Evolutionary conservation across 2,113 vertebrate species (phyloP), one percentile per base, ranked within the genome.

Genomic region (Cnemophilus loriae): DNA sequence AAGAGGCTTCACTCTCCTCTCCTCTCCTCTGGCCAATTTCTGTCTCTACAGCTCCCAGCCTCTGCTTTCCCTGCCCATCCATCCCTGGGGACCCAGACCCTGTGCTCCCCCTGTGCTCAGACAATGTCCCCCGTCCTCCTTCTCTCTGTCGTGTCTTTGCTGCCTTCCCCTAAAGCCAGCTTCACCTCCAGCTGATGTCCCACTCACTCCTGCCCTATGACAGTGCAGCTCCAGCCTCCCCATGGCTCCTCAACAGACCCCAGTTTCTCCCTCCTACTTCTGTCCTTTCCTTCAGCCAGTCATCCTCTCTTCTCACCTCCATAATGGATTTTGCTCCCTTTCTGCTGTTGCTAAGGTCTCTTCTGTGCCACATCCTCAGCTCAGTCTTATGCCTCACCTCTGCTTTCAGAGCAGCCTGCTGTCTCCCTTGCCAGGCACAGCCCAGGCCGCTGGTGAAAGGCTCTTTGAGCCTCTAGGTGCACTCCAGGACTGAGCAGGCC

Each of bases 401-500:
- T 39, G 41, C 56, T 42, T n/a, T 42, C 41, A 14, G 70, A 71
- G 63, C 55, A 15, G 35, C 41, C 33, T 7, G 67, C 61, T 9
- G 42, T 56, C 74, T 50, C 39, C 44, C 19, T 5, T 6, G 55
- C 24, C 59, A 16, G 60, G 46, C 39, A 6, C 39, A 33, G 71
- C 50, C 68, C 4, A 0, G 16, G 71, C 76, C 4, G 49, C 67
- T 5, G 77, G 21, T 23, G 33, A 44, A 60, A 28, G 59, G 47
- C 55, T 81, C 60, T 44, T 3, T 1, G 18, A 90, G 70, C 57
- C 79, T 26, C 50, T 0, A 70, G 32, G 75, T 42, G 13, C 5
- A 0, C 44, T 41, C 33, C 80, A 15, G 52, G n/a, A 6, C 28
- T 2, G 2, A 47, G 71, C 6, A 1, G 70, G 56, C 0, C 0